Evolutionary conservation across 2,113 vertebrate genomes (phyloP).

Genomic region (Neotoma lepida): DNA sequence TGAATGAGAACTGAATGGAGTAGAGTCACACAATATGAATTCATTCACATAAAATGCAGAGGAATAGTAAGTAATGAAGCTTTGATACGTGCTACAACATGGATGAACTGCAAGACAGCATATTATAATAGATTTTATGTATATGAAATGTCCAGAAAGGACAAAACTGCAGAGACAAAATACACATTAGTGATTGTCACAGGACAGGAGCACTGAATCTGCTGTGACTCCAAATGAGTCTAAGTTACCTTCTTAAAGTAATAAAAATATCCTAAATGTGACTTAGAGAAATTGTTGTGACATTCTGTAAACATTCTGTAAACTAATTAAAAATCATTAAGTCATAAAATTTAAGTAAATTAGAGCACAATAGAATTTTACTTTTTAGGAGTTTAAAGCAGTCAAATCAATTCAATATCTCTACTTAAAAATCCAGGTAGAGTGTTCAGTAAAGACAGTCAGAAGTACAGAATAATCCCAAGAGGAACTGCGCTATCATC

Average conservation of each 20-base stretch:
- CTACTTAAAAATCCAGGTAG: background rate
- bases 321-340: background rate
- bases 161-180: background rate
- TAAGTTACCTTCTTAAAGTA: background rate
- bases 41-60: background rate
- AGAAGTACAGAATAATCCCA: slow-evolving; percentile 27
- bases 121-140: background rate
- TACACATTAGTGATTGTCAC: background rate
- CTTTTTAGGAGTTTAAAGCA: background rate
- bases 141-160: background rate
- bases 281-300: background rate
- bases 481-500: background rate
- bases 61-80: background rate
- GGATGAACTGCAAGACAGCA: background rate
- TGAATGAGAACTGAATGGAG: background rate
- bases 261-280: background rate
- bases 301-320: background rate
- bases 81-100: background rate
- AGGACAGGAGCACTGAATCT: background rate
- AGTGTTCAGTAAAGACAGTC: slow-evolving; percentile 9
- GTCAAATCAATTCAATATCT: background rate
- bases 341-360: background rate
- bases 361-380: background rate
- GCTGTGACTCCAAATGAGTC: background rate
- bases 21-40: background rate